A percentile compares a stretch with the other conserved stretches of the same genome.
Evolutionary conservation across 2,797 vertebrate genomes (phyloP).

Genomic region (Labroides dimidiatus): DNA sequence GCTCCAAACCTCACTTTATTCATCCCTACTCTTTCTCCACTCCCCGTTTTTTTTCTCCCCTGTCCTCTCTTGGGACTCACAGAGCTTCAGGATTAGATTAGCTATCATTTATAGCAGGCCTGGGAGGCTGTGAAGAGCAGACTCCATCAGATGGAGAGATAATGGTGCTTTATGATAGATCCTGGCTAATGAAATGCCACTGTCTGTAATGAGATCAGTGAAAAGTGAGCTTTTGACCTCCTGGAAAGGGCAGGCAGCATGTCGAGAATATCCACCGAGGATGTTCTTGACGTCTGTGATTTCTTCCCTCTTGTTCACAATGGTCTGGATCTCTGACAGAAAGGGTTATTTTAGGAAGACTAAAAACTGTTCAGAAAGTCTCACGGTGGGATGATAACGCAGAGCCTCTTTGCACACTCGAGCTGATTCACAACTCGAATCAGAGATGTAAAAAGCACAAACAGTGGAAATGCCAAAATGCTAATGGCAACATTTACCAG

Average conservation of each 20-base stretch:
- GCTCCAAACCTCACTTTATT: slow-evolving; percentile 5
- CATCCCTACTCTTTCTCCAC: background rate
- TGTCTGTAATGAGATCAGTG: slow-evolving; percentile 83
- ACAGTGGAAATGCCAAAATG: slow-evolving; percentile 87
- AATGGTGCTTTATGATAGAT: slow-evolving; percentile 80
- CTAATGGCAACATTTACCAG: slow-evolving; percentile 87
- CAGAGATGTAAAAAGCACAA: slow-evolving; percentile 65
- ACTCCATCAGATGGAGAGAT: slow-evolving; percentile 77
- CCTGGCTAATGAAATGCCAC: slow-evolving; percentile 82
- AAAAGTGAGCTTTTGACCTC: slow-evolving; percentile 81
- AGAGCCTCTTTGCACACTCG: slow-evolving; percentile 15
- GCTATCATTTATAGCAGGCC: slow-evolving; percentile 77
- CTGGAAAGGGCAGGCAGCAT: slow-evolving; percentile 68
- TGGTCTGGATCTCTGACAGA: slow-evolving; percentile 12
- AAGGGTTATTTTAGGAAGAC: slow-evolving; percentile 1
- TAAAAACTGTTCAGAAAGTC: slow-evolving; percentile 25
- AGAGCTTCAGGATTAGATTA: slow-evolving; percentile 76
- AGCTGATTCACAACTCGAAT: slow-evolving; percentile 40
- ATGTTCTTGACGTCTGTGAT: slow-evolving; percentile 50
- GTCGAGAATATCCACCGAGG: slow-evolving; percentile 61
- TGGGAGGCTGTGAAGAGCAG: slow-evolving; percentile 76
- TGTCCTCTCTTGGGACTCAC: slow-evolving; percentile 48
- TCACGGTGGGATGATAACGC: background rate
- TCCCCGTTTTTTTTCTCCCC: background rate
- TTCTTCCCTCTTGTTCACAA: slow-evolving; percentile 25